A percentile compares a stretch with the other conserved stretches of the same genome.
Evolutionary conservation across 2,888 invertebrate species (phyloP).

Genomic region (Philopedon plagiatum): DNA sequence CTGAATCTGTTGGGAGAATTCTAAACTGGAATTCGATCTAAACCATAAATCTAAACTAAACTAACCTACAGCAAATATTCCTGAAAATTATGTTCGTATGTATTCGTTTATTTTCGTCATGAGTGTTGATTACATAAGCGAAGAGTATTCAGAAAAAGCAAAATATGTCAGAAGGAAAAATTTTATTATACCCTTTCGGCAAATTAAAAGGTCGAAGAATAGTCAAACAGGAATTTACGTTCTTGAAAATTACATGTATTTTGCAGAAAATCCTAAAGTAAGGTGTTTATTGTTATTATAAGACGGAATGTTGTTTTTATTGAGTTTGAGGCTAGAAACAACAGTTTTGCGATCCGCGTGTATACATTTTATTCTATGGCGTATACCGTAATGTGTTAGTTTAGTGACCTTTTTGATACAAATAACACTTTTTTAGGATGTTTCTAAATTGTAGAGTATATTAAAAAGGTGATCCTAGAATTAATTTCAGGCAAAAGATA

Average conservation of each 20-base stretch:
- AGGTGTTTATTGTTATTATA: conserved; percentile 11
- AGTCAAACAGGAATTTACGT: neutral
- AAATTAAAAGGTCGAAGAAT: neutral
- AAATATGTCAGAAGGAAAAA: neutral
- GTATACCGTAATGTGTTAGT: neutral
- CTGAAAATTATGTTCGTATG: too few species aligned
- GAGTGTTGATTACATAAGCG: too few species aligned
- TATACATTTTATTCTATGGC: neutral
- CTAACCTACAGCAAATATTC: too few species aligned
- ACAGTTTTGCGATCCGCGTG: neutral
- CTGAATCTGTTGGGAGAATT: too few species aligned
- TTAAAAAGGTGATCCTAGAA: too few species aligned
- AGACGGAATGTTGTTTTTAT: conserved; percentile 14
- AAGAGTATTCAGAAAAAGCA: neutral
- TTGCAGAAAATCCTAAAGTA: conserved; percentile 8
- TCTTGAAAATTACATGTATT: conserved; percentile 3
- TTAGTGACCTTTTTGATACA: neutral
- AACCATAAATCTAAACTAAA: too few species aligned
- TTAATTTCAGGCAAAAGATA: too few species aligned
- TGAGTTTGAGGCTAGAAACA: neutral
- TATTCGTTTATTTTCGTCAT: too few species aligned
- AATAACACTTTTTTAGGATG: neutral
- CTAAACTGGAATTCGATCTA: too few species aligned
- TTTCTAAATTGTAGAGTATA: too few species aligned
- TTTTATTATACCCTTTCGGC: neutral